These are phyloP conservation scores for Pectinophora gossypiella DNA, from an alignment of 1,140 invertebrate species.

Conservation along the genomic window DNA sequence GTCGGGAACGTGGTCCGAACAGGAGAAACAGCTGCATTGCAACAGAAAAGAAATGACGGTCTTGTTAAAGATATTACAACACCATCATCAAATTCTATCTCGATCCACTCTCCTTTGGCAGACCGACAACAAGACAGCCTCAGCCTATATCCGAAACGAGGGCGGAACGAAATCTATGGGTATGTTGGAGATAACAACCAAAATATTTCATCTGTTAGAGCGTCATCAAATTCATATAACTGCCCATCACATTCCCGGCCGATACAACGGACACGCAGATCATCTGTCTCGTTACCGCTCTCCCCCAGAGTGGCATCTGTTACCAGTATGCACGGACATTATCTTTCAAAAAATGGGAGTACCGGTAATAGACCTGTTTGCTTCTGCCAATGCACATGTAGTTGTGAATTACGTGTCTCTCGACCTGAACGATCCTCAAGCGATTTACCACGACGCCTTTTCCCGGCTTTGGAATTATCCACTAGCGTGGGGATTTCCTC, in stretches of 20 bases:
- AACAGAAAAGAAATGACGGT: slow-evolving; percentile 33
- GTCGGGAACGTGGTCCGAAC: slow-evolving; percentile 16
- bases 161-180: slow-evolving; percentile 30
- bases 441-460: slow-evolving; percentile 41
- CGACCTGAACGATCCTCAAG: slow-evolving; percentile 27
- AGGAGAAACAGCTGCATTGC: slow-evolving; percentile 10
- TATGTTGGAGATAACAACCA: slow-evolving; percentile 19
- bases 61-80: slow-evolving; percentile 10
- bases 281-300: slow-evolving; percentile 20
- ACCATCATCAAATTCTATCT: background rate
- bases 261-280: slow-evolving; percentile 33
- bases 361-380: slow-evolving; percentile 44
- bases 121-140: slow-evolving; percentile 34
- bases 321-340: slow-evolving; percentile 18
- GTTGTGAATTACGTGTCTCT: slow-evolving; percentile 28
- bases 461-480: slow-evolving; percentile 32
- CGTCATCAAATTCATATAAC: slow-evolving; percentile 14
- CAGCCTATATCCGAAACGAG: slow-evolving; percentile 33
- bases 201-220: slow-evolving; percentile 14
- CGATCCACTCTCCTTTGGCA: slow-evolving; percentile 22
- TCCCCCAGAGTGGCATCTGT: slow-evolving; percentile 33
- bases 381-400: slow-evolving; percentile 29
- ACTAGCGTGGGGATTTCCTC: slow-evolving; percentile 52
- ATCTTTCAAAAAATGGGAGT: slow-evolving; percentile 28
- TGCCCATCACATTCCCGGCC: slow-evolving; percentile 20